Conservation (phyloP, 1,140 invertebrate species). For the Drosophila truncata region DNA sequence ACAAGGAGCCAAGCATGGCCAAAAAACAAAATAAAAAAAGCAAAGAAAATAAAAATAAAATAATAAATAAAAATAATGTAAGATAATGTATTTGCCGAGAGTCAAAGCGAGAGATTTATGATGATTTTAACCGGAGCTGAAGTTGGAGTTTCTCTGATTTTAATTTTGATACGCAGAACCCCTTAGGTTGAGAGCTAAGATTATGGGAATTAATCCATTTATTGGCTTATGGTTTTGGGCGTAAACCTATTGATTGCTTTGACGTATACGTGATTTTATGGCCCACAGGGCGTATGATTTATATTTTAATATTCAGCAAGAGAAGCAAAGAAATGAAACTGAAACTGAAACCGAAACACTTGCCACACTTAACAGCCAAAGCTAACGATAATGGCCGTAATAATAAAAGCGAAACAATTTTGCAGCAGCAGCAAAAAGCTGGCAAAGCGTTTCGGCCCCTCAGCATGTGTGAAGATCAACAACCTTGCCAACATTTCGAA, state of each 20-base stretch:
- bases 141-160: conserved; percentile 25
- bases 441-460: conserved; percentile 42
- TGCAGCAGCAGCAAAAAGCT: conserved; percentile 28
- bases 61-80: conserved; percentile 6
- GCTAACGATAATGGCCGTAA: conserved; percentile 44
- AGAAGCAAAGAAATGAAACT: conserved; percentile 9
- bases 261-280: conserved; percentile 25
- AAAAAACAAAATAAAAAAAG: conserved; percentile 1
- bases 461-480: conserved; percentile 74
- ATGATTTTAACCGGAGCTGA: conserved; percentile 53
- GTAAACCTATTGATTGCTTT: conserved; percentile 36
- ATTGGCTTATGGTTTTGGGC: background rate
- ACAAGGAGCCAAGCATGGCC: conserved; percentile 38
- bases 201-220: conserved; percentile 9
- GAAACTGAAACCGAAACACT: conserved; percentile 42
- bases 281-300: conserved; percentile 47
- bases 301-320: conserved; percentile 56
- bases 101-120: conserved; percentile 55
- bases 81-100: conserved; percentile 25
- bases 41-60: conserved; percentile 1
- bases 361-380: conserved; percentile 60
- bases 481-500: conserved; percentile 68
- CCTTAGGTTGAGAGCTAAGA: background rate
- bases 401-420: conserved; percentile 51
- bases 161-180: conserved; percentile 22